phyloP scores from a whole-genome alignment of 2,797 vertebrate species.

The Lacerta agilis region DNA sequence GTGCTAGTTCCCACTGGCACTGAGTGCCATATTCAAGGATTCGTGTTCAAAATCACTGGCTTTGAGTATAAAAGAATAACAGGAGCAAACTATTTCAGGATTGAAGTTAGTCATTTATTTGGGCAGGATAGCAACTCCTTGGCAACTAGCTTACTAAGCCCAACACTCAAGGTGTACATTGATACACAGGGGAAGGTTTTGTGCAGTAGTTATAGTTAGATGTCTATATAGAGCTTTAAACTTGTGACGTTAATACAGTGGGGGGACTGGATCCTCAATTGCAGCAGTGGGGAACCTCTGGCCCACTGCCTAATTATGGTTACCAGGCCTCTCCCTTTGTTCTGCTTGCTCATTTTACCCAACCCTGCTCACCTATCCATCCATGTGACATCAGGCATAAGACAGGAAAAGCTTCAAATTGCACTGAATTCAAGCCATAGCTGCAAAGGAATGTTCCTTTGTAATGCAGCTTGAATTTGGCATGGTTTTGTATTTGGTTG shows the following conservation, averaged over 20 bases:
- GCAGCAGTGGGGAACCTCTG: not conserved
- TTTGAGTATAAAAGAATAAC: constrained; percentile 8
- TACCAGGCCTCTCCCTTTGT: no score
- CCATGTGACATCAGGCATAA: no score
- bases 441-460: no score
- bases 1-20: not conserved
- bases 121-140: not conserved
- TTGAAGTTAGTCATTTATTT: not conserved
- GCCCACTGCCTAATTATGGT: no score
- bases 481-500: no score
- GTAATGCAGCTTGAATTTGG: no score
- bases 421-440: no score
- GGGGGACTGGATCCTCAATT: not conserved
- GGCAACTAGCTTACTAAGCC: not conserved
- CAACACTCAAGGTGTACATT: not conserved
- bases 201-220: not conserved
- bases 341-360: no score
- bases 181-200: not conserved
- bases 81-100: not conserved
- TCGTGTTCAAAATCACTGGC: not conserved
- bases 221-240: not conserved
- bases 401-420: no score
- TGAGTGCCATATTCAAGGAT: not conserved
- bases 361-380: no score
- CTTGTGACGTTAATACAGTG: not conserved